Percentiles rank a stretch among this genome's conserved stretches.
Evolutionary conservation across 2,888 invertebrate species (phyloP).

Genomic region (Pasiphila rectangulata): DNA sequence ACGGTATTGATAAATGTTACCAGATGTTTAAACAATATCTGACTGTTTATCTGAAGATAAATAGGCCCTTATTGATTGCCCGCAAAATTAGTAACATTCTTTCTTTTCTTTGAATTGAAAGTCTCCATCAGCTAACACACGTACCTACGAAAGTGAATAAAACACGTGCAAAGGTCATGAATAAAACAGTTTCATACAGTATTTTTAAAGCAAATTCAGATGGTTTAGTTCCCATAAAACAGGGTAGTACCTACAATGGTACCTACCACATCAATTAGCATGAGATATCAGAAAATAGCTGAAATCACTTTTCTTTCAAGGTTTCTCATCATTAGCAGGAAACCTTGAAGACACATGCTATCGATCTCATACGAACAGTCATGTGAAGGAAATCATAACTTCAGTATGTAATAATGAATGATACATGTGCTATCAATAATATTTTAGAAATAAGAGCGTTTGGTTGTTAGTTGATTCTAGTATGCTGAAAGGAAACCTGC

Average conservation of each 20-base stretch:
- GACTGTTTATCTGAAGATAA: no score
- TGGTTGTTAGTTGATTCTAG: no score
- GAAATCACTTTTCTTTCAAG: slow-evolving; percentile 14
- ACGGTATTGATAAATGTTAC: no score
- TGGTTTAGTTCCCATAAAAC: slow-evolving; percentile 2
- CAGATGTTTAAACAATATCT: no score
- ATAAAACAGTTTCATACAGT: background rate
- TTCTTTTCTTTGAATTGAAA: no score
- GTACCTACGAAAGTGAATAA: no score
- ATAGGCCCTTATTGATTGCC: no score
- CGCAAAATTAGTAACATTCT: no score
- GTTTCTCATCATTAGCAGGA: background rate
- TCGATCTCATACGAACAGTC: slow-evolving; percentile 24
- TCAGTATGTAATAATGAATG: background rate
- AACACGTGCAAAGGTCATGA: background rate
- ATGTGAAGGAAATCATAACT: slow-evolving; percentile 21
- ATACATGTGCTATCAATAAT: no score
- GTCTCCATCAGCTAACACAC: no score
- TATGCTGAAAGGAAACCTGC: no score
- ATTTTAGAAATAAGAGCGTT: no score
- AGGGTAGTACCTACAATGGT: background rate
- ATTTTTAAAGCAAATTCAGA: background rate
- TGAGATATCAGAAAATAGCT: slow-evolving; percentile 6
- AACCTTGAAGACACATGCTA: slow-evolving; percentile 27
- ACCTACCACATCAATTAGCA: background rate